phyloP scores from a whole-genome alignment of 2,797 vertebrate species.

The Muscicapa striata region DNA sequence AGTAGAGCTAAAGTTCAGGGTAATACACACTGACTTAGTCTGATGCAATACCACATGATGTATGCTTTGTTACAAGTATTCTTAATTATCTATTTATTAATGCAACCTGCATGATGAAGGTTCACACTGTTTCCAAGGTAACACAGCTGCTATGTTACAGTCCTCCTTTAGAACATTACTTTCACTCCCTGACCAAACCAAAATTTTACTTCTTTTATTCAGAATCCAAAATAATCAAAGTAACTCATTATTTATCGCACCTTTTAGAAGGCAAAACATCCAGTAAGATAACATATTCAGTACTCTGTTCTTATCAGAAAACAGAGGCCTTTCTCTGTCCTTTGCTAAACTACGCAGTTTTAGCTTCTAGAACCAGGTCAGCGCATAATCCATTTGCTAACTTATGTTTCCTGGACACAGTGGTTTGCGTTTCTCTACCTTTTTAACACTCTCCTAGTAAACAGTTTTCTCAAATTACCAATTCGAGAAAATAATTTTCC shows the following conservation, averaged over 20 bases:
- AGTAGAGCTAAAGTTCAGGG: not conserved
- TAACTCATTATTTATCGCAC: not conserved
- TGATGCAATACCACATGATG: not conserved
- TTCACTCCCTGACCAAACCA: not conserved
- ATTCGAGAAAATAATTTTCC: not conserved
- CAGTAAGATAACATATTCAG: not conserved
- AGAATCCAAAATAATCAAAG: not conserved
- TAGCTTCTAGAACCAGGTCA: not conserved
- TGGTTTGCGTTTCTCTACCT: not conserved
- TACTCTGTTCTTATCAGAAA: not conserved
- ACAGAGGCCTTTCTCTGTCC: not conserved
- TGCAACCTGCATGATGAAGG: not conserved
- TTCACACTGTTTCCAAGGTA: conserved; percentile 12
- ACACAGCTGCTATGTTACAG: not conserved
- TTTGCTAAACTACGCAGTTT: not conserved
- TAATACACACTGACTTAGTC: not conserved
- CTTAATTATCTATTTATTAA: conserved; percentile 41
- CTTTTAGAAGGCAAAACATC: not conserved
- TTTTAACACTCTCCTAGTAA: not conserved
- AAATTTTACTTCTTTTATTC: not conserved
- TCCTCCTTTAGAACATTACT: not conserved
- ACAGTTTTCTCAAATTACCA: not conserved
- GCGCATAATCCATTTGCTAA: not conserved
- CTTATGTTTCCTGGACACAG: not conserved
- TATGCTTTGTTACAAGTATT: not conserved